Evolutionary conservation across 2,113 vertebrate species (phyloP), one percentile per base, ranked within the genome.

Genomic region (Puntigrus tetrazona): DNA sequence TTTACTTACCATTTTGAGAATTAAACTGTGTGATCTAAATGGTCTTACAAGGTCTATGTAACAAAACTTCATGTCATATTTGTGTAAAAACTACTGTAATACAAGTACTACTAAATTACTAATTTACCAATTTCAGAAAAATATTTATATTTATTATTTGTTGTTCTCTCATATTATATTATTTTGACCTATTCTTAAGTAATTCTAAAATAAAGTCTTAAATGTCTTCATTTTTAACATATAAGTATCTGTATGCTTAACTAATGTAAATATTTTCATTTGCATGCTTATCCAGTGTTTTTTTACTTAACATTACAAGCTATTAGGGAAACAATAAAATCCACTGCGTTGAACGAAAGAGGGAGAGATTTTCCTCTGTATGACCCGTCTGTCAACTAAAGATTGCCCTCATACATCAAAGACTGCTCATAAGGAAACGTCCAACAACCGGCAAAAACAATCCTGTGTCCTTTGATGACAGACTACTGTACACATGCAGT

Each of bases 401-500:
- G 34, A 78, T 80, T 74, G 82, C 81, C 57, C 84, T 78, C 72
- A 72, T 78, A 92, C 93, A 94, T 94, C 91, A 93, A 94, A 93
- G 86, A 22, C 50, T 84, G 85, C 91, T 88, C 90, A 90, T 92
- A 91, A 91, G 92, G 92, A 94, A 94, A 91, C 89, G 91, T 94
- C 91, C 85, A 89, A 84, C 87, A 9, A 34, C 83, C 87, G 88
- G 91, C 91, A 91, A 94, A 93, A 94, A 93, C 91, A 94, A 89
- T 82, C 85, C 38, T 14, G 36, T 45, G 55, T 82, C 45, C 92
- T 93, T 93, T 94, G 92, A 93, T 91, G 79, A 82, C 74, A 81
- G 89, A 78, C 88, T 87, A 88, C 90, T 91, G 90, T 90, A 92
- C 91, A 92, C 92, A 94, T 89, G 92, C 75, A 3, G 86, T 91